phyloP scores from a whole-genome alignment of 2,113 vertebrate genomes.

The Noturus placidus region DNA sequence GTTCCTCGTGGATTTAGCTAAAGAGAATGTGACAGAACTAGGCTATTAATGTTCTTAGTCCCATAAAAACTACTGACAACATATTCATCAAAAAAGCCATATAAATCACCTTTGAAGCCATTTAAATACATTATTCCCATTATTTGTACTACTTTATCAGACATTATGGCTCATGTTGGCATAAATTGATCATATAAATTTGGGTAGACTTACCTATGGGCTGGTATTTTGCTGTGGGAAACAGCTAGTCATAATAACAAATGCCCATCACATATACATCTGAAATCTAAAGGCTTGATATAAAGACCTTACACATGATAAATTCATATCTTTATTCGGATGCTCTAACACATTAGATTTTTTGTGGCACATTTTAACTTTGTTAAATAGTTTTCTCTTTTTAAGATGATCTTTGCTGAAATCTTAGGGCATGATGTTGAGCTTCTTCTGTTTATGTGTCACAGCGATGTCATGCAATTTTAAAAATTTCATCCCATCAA shows the following conservation, averaged over 20 bases:
- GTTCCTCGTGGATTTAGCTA: conserved; percentile 55
- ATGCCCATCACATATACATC: neutral
- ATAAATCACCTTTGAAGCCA: neutral
- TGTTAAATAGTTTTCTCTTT: neutral
- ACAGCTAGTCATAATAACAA: neutral
- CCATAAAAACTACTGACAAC: conserved; percentile 63
- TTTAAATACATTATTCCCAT: neutral
- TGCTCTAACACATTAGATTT: neutral
- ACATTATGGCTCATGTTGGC: neutral
- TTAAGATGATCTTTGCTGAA: neutral
- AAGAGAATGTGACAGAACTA: conserved; percentile 58
- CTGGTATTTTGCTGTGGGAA: neutral
- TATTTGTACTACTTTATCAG: neutral
- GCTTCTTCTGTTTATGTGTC: conserved; percentile 64
- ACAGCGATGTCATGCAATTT: conserved; percentile 54
- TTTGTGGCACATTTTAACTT: neutral
- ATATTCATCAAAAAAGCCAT: conserved; percentile 62
- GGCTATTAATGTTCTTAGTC: conserved; percentile 64
- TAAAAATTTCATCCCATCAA: conserved; percentile 77
- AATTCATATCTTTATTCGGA: neutral
- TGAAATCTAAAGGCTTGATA: neutral
- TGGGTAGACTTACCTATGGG: neutral
- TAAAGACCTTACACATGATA: neutral
- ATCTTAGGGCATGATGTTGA: conserved; percentile 54
- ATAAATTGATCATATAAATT: neutral